These are phyloP conservation scores for Ostrea denselamellosa DNA, from an alignment of 1,140 invertebrate genomes.

Conservation along the genomic window DNA sequence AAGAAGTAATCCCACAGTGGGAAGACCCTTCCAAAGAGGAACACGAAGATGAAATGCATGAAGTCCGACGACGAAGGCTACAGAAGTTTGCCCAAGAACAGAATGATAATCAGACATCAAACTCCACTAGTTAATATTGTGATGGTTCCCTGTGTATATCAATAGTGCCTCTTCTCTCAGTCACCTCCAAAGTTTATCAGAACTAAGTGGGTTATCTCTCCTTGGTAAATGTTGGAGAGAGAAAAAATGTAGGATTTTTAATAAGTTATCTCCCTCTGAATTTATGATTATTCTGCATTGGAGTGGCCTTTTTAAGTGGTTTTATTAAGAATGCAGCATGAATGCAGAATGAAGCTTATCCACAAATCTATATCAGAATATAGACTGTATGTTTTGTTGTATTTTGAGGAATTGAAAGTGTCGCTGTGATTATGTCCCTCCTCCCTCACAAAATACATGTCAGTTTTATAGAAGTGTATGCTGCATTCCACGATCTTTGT, in stretches of 20 bases:
- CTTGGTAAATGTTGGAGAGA: not conserved
- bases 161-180: constrained; percentile 5
- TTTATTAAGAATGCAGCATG: too few relatives aligned
- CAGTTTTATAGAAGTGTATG: too few relatives aligned
- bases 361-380: too few relatives aligned
- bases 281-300: not conserved
- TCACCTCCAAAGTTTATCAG: not conserved
- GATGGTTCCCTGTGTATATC: not conserved
- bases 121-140: not conserved
- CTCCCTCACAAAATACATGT: too few relatives aligned
- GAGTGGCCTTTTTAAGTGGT: not conserved
- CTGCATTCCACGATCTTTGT: too few relatives aligned
- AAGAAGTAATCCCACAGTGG: constrained; percentile 70
- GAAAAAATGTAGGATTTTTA: too few relatives aligned
- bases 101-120: not conserved
- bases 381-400: too few relatives aligned
- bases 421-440: too few relatives aligned
- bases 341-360: too few relatives aligned
- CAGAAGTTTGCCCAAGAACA: constrained; percentile 66
- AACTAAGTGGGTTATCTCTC: not conserved
- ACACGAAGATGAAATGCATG: constrained; percentile 71
- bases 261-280: too few relatives aligned
- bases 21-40: constrained; percentile 68
- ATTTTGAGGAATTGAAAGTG: too few relatives aligned
- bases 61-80: constrained; percentile 69